phyloP scores from a whole-genome alignment of 2,113 vertebrate species.

The Aphyosemion australe region DNA sequence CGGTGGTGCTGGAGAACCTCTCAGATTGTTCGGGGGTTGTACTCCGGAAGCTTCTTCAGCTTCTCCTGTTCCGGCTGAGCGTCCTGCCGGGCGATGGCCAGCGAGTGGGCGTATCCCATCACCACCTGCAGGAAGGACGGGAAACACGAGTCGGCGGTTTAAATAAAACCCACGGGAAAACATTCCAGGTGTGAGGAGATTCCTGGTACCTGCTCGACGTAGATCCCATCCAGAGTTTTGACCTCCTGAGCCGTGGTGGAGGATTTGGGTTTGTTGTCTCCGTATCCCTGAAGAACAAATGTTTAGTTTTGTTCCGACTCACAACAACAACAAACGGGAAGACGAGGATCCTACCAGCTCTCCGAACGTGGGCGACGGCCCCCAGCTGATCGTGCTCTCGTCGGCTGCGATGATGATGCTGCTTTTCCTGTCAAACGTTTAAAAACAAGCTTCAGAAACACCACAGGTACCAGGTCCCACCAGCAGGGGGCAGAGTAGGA shows the following conservation, averaged over 20 bases:
- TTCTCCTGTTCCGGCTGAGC: conserved; percentile 86
- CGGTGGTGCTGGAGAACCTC: conserved; percentile 9
- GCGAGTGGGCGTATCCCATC: conserved; percentile 91
- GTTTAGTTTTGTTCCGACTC: neutral
- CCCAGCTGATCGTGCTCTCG: conserved; percentile 98
- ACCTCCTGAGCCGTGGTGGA: conserved; percentile 94
- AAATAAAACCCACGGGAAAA: too few relatives aligned
- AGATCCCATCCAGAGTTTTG: conserved; percentile 92
- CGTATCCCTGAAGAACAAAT: conserved; percentile 84
- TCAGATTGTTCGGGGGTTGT: conserved; percentile 94
- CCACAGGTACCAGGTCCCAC: neutral
- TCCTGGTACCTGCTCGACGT: conserved; percentile 86
- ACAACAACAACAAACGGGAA: neutral
- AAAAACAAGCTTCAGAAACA: neutral
- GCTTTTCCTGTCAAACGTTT: conserved; percentile 85
- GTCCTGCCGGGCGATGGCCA: conserved; percentile 91
- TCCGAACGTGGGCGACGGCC: conserved; percentile 92
- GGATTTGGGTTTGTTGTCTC: conserved; percentile 96
- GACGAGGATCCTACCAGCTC: conserved; percentile 79
- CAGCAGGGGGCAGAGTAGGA: neutral
- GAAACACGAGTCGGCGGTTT: too few relatives aligned
- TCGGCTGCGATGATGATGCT: conserved; percentile 93
- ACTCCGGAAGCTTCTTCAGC: conserved; percentile 92
- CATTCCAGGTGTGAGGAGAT: too few relatives aligned
- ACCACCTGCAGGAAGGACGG: conserved; percentile 82